phyloP scores from a whole-genome alignment of 2,888 invertebrate genomes.

The Amiota communis region DNA sequence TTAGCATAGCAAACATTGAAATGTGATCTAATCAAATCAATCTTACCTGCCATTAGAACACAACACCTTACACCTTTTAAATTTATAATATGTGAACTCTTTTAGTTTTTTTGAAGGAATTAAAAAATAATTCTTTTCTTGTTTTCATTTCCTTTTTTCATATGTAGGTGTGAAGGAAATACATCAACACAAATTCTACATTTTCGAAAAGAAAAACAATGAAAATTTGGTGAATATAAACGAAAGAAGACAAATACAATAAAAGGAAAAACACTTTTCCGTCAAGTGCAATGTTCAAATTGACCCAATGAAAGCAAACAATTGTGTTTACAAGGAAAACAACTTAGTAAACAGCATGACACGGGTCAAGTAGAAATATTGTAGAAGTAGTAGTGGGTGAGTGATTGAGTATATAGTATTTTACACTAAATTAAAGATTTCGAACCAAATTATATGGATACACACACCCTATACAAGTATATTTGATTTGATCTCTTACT shows the following conservation, averaged over 20 bases:
- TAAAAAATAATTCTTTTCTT: too few species aligned
- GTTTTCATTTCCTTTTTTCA: background rate
- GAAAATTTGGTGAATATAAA: background rate
- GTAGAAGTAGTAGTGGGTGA: background rate
- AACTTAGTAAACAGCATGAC: constrained; percentile 21
- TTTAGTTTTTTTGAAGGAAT: too few species aligned
- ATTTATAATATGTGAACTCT: too few species aligned
- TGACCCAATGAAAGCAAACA: constrained; percentile 23
- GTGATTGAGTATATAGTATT: constrained; percentile 6
- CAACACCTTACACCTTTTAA: too few species aligned
- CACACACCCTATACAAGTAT: background rate
- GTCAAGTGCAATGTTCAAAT: constrained; percentile 1
- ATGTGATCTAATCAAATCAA: too few species aligned
- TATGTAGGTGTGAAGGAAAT: background rate
- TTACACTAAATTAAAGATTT: background rate
- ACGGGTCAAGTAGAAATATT: background rate
- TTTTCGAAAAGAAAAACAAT: background rate
- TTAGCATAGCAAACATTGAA: too few species aligned
- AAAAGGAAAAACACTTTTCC: constrained; percentile 1
- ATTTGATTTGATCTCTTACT: constrained; percentile 10
- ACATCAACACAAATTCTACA: background rate
- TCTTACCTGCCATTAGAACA: too few species aligned
- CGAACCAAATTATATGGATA: background rate
- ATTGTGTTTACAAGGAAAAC: constrained; percentile 21
- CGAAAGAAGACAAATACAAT: background rate